phyloP scores from a whole-genome alignment of 2,888 invertebrate species.

The Hirtodrosophila confusa region DNA sequence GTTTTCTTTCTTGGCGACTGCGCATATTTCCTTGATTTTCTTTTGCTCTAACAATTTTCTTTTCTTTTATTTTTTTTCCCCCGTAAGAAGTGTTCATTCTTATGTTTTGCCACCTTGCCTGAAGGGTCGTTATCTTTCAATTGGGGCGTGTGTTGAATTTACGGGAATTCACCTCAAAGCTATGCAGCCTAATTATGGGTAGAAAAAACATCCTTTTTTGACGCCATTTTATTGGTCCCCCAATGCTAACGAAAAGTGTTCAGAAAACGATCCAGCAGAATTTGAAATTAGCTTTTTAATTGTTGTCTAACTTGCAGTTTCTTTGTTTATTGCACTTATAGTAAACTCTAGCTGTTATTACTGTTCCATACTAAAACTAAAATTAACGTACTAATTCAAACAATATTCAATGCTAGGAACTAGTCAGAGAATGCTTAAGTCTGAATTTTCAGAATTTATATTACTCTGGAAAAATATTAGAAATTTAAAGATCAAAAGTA shows the following conservation, averaged over 20 bases:
- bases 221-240: conserved; percentile 7
- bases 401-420: no score
- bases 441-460: neutral
- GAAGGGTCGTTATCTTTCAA: conserved; percentile 52
- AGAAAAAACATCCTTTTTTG: neutral
- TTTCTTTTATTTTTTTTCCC: neutral
- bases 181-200: conserved; percentile 6
- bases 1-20: conserved; percentile 52
- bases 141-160: conserved; percentile 38
- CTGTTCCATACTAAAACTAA: no score
- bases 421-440: no score
- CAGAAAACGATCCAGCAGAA: no score
- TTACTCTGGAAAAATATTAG: no score
- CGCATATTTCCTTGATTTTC: conserved; percentile 50
- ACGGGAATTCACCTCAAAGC: conserved; percentile 42
- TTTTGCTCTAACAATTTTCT: conserved; percentile 7
- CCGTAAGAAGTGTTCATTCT: conserved; percentile 14
- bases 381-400: no score
- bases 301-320: no score
- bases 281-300: no score
- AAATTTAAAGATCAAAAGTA: no score
- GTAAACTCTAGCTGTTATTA: no score
- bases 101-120: conserved; percentile 38
- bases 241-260: conserved; percentile 1
- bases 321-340: no score